phyloP scores from a whole-genome alignment of 1,140 invertebrate species.

The Diploscapter pachys region DNA sequence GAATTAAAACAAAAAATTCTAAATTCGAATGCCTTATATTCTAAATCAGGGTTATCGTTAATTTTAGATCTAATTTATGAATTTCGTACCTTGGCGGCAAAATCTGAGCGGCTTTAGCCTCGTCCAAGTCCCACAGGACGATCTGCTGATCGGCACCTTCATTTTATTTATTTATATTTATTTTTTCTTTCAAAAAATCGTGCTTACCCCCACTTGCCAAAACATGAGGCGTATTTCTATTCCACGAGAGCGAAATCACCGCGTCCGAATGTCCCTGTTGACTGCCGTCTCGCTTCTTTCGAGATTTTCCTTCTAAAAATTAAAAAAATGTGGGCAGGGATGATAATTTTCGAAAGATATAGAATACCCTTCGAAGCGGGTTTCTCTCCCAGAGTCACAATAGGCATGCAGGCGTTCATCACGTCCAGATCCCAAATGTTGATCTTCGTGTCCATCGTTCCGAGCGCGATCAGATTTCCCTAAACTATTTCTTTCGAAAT shows the following conservation, averaged over 20 bases:
- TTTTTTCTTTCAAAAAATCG: not conserved
- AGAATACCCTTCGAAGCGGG: not conserved
- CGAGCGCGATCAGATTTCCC: slow-evolving; percentile 84
- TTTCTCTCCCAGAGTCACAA: slow-evolving; percentile 73
- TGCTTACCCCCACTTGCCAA: slow-evolving; percentile 27
- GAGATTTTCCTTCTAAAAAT: slow-evolving; percentile 11
- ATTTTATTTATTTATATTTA: not conserved
- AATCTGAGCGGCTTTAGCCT: slow-evolving; percentile 71
- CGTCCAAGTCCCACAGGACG: slow-evolving; percentile 87
- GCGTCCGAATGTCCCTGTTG: slow-evolving; percentile 77
- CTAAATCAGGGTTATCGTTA: no score
- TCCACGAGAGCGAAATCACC: slow-evolving; percentile 87
- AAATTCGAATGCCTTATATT: slow-evolving; percentile 63
- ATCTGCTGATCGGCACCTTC: slow-evolving; percentile 68
- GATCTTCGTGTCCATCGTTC: slow-evolving; percentile 83
- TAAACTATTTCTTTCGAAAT: slow-evolving; percentile 60
- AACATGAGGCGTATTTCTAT: slow-evolving; percentile 68
- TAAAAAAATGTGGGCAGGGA: not conserved
- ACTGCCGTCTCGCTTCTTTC: slow-evolving; percentile 49
- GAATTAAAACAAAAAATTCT: slow-evolving; percentile 54
- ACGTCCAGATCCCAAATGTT: slow-evolving; percentile 92
- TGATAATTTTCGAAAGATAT: slow-evolving; percentile 1
- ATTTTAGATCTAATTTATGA: not conserved
- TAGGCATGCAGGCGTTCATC: slow-evolving; percentile 81
- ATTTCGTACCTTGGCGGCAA: slow-evolving; percentile 61